Evolutionary conservation across 2,797 vertebrate species (phyloP).

Genomic region (Cercopithecus mitis): DNA sequence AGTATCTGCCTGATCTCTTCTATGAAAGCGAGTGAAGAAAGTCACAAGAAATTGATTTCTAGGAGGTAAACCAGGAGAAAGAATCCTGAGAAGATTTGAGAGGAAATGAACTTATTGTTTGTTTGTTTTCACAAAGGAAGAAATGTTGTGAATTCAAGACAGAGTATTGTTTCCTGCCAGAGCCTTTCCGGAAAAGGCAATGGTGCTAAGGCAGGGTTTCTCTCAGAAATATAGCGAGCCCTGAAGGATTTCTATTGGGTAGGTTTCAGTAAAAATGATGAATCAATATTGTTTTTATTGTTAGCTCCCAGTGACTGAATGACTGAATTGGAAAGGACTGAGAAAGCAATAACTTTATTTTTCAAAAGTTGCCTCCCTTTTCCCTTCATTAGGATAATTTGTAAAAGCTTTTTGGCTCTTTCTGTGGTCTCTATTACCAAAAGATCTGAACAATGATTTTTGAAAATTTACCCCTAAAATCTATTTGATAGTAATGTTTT

Average conservation of each 20-base stretch:
- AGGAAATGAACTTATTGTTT: slow-evolving; percentile 62
- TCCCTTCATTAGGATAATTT: slow-evolving; percentile 58
- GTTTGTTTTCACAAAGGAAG: slow-evolving; percentile 65
- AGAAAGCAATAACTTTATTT: slow-evolving; percentile 59
- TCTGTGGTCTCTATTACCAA: neutral
- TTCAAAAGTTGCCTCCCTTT: neutral
- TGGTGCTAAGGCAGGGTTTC: slow-evolving; percentile 30
- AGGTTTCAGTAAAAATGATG: slow-evolving; percentile 62
- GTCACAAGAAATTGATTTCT: slow-evolving; percentile 57
- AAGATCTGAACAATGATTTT: neutral
- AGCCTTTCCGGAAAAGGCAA: slow-evolving; percentile 59
- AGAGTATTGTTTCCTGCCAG: slow-evolving; percentile 45
- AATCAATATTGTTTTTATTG: slow-evolving; percentile 52
- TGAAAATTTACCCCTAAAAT: neutral
- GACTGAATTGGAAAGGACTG: slow-evolving; percentile 61
- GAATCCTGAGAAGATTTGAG: neutral
- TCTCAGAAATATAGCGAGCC: neutral
- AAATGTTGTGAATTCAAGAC: slow-evolving; percentile 51
- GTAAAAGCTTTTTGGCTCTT: neutral
- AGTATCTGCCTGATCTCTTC: neutral
- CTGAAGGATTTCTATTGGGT: neutral
- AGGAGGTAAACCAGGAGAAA: slow-evolving; percentile 35
- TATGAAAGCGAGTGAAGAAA: neutral
- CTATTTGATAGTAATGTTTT: neutral
- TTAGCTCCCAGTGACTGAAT: slow-evolving; percentile 48